Evolutionary conservation across 1,140 invertebrate species (phyloP).

Genomic region (Drosophila sulfurigaster): DNA sequence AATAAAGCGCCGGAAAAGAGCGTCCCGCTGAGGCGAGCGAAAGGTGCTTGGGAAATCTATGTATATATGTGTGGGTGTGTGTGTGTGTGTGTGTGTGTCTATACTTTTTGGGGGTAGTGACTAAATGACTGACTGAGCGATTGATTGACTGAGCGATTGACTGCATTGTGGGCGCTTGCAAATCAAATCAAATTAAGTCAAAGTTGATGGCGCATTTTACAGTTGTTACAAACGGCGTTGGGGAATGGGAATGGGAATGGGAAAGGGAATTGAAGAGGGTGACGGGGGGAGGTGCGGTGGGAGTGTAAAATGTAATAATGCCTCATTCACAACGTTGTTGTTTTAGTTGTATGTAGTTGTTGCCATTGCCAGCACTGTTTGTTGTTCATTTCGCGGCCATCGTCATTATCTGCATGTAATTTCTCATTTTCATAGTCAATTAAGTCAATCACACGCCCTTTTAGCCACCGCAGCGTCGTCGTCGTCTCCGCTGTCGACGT

Average conservation of each 20-base stretch:
- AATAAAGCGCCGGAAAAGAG: conserved; percentile 64
- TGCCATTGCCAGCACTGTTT: conserved; percentile 39
- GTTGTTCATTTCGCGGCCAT: conserved; percentile 77
- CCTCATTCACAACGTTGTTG: conserved; percentile 8
- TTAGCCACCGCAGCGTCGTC: conserved; percentile 75
- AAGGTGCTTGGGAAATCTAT: neutral
- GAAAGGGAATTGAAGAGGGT: no score
- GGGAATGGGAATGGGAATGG: neutral
- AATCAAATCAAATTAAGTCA: conserved; percentile 82
- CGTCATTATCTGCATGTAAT: conserved; percentile 83
- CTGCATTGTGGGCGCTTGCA: conserved; percentile 38
- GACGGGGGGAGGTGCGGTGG: neutral
- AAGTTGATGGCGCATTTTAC: conserved; percentile 69
- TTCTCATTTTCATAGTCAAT: conserved; percentile 85
- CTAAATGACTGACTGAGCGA: neutral
- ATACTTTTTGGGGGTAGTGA: conserved; percentile 26
- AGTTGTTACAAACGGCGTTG: conserved; percentile 5
- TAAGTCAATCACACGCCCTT: conserved; percentile 85
- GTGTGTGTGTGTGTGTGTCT: neutral
- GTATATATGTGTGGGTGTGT: neutral
- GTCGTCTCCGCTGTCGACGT: conserved; percentile 4
- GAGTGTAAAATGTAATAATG: conserved; percentile 55
- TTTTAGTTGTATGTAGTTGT: conserved; percentile 19
- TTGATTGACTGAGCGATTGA: neutral
- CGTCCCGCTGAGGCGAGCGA: conserved; percentile 20